Conservation (phyloP, 2,113 vertebrate genomes). For the Cervus canadensis region DNA sequence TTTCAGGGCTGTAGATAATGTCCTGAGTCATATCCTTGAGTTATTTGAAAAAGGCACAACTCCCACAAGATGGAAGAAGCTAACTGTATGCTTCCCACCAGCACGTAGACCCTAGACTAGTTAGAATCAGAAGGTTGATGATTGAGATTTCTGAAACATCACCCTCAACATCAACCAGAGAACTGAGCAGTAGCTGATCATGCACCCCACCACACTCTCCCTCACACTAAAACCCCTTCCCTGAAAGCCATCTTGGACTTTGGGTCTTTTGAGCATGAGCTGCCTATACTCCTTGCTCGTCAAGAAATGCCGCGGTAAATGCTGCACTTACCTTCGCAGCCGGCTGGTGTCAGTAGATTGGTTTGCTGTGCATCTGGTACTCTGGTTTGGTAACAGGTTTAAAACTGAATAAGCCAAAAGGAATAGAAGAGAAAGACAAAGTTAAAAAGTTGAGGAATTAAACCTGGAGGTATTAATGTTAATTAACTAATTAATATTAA, state of each 20-base stretch:
- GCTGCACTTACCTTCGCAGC: background rate
- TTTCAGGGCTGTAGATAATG: background rate
- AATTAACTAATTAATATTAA: too few species aligned
- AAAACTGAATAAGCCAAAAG: background rate
- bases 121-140: background rate
- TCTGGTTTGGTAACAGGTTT: background rate
- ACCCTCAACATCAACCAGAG: background rate
- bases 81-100: background rate
- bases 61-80: background rate
- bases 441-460: background rate
- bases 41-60: background rate
- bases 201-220: background rate
- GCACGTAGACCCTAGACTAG: background rate
- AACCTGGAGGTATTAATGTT: background rate
- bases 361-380: background rate
- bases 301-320: background rate
- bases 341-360: background rate
- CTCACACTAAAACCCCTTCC: background rate
- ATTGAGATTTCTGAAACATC: background rate
- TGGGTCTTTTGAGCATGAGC: background rate
- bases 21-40: background rate
- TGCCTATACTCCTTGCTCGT: background rate
- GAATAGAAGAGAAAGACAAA: background rate
- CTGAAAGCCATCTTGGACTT: background rate
- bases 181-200: background rate